phyloP scores from a whole-genome alignment of 2,113 vertebrate species.

The Diphyllodes magnificus region DNA sequence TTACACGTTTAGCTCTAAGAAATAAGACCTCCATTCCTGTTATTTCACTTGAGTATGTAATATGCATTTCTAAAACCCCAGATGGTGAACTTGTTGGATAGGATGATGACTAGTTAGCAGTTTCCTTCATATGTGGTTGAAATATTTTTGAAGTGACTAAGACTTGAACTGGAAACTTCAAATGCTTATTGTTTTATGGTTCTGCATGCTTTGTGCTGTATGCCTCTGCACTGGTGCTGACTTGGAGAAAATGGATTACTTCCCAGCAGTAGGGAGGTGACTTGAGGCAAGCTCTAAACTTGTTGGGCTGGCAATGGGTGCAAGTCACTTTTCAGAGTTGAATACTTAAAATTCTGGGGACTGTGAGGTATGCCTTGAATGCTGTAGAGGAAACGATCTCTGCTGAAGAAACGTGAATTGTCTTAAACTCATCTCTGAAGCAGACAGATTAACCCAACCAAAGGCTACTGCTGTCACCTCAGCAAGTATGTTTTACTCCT shows the following conservation, averaged over 20 bases:
- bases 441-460: not conserved
- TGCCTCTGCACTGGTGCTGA: not conserved
- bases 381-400: not conserved
- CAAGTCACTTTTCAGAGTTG: not conserved
- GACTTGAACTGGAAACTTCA: not conserved
- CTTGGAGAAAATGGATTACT: not conserved
- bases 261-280: not conserved
- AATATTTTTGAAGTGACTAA: not conserved
- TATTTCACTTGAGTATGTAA: not conserved
- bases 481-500: not conserved
- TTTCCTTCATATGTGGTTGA: not conserved
- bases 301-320: not conserved
- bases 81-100: not conserved
- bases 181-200: not conserved
- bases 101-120: not conserved
- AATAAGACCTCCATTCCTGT: not conserved
- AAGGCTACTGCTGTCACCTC: not conserved
- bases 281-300: not conserved
- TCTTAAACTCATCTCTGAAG: not conserved
- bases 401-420: not conserved
- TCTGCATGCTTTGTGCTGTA: not conserved
- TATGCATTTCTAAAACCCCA: not conserved
- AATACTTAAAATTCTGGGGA: not conserved
- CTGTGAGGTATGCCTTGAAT: not conserved
- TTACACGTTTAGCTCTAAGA: not conserved